Conservation (phyloP, 2,888 invertebrate species). For the Netelia fuscicornis region DNA sequence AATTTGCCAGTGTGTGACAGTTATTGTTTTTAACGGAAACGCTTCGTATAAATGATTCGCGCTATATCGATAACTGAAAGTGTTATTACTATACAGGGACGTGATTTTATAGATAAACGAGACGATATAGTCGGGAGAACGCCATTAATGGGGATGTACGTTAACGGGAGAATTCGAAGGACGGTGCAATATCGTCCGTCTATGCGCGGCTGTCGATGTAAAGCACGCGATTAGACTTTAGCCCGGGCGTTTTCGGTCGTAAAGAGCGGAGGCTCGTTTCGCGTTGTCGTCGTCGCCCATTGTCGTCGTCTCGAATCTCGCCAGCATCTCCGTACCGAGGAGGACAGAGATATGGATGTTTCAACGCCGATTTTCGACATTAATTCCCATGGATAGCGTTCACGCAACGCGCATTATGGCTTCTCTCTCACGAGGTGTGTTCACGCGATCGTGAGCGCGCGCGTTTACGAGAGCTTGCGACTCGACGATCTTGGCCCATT, state of each 20-base stretch:
- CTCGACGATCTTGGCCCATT: conserved; percentile 20
- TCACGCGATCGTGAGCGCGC: conserved; percentile 37
- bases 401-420: conserved; percentile 21
- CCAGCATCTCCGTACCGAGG: background rate
- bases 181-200: conserved; percentile 49
- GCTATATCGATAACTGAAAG: background rate
- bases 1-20: too few species aligned
- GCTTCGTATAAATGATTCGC: background rate
- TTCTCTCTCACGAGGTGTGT: conserved; percentile 7
- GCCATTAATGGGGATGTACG: background rate
- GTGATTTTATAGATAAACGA: conserved; percentile 20
- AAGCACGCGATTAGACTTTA: conserved; percentile 39
- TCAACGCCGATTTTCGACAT: conserved; percentile 62
- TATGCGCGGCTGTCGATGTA: conserved; percentile 41
- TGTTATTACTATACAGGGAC: background rate
- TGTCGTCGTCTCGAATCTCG: conserved; percentile 42
- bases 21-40: too few species aligned
- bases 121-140: background rate
- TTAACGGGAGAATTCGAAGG: conserved; percentile 21
- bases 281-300: background rate
- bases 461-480: conserved; percentile 52
- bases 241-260: conserved; percentile 52
- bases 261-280: conserved; percentile 39
- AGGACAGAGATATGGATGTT: conserved; percentile 2
- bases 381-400: conserved; percentile 52